Base-by-base conservation (phyloP, 2,888 invertebrate species). In the Anaspis maculata region DNA sequence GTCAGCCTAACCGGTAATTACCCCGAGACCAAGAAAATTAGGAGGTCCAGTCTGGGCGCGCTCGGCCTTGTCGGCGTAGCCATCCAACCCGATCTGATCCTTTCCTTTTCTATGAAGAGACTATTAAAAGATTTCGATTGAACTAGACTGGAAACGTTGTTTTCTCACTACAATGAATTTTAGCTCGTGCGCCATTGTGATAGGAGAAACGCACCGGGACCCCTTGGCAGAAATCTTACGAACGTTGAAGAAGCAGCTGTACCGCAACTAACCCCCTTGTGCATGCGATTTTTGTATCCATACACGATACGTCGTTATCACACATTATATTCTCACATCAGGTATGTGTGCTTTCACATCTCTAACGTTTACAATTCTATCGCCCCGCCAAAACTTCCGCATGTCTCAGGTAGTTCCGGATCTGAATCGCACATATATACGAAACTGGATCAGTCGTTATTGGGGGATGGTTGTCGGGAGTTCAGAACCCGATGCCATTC, bases 301-400 rank as follows among this genome's bases (percentile, higher is more conserved):
- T n/a, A n/a, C n/a, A n/a, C n/a, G n/a, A n/a, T n/a, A n/a, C n/a
- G n/a, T n/a, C n/a, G n/a, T n/a, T n/a, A n/a, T n/a, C n/a, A n/a
- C n/a, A n/a, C n/a, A n/a, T n/a, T n/a, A n/a, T n/a, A n/a, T n/a
- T 56, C 48, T 45, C 49, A 50, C 52, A 51, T 55, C 57, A 54
- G 52, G 54, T 54, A 57, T 42, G 19, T 19, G 39, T 33, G n/a
- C n/a, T n/a, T n/a, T n/a, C n/a, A n/a, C n/a, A n/a, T n/a, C 42
- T 40, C 34, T 39, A 28, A 32, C 34, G 36, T 46, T 40, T n/a
- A n/a, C n/a, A n/a, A n/a, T n/a, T n/a, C 51, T 52, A 47, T 54
- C 50, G 45, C 51, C n/a, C 55, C 59, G 57, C 57, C 57, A 57
- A 60, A 58, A 56, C 56, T 57, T 59, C 56, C 57, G 54, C 42